Evolutionary conservation across 2,888 invertebrate genomes (phyloP).

Genomic region (Drosophila pegasa): DNA sequence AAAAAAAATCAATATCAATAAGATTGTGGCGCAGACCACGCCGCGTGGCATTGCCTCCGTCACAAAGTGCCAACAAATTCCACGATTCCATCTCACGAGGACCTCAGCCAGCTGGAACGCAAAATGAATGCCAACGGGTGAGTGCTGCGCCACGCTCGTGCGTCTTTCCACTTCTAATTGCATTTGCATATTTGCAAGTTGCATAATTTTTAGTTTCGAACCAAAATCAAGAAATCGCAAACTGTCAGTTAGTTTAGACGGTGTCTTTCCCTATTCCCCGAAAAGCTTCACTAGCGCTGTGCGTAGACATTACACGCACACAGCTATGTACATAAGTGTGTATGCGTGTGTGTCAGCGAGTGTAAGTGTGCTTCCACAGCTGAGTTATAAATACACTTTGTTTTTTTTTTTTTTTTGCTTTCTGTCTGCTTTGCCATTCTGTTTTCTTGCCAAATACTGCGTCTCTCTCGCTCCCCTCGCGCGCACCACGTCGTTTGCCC

Average conservation of each 20-base stretch:
- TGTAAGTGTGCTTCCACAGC: constrained; percentile 8
- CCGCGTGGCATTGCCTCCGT: constrained; percentile 34
- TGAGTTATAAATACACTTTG: constrained; percentile 45
- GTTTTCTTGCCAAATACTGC: constrained; percentile 21
- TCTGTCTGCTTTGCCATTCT: no score
- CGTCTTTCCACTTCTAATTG: constrained; percentile 4
- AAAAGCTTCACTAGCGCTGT: constrained; percentile 33
- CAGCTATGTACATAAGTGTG: background rate
- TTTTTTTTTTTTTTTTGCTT: constrained; percentile 32
- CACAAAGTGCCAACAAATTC: constrained; percentile 9
- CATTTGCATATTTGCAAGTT: constrained; percentile 43
- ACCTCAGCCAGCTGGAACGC: constrained; percentile 20
- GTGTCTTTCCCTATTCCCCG: constrained; percentile 51
- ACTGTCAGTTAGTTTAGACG: constrained; percentile 18
- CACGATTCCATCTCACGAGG: constrained; percentile 18
- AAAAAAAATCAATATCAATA: constrained; percentile 26
- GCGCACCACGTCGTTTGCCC: constrained; percentile 12
- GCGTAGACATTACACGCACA: constrained; percentile 7
- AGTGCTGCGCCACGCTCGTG: constrained; percentile 34
- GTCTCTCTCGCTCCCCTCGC: constrained; percentile 3
- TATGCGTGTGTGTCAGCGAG: background rate
- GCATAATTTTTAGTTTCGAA: constrained; percentile 61
- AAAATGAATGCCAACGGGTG: constrained; percentile 65
- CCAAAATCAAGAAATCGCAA: constrained; percentile 22
- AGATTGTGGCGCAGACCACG: constrained; percentile 8